phyloP scores from a whole-genome alignment of 2,113 vertebrate genomes.

The Oxygymnocypris stewartii region DNA sequence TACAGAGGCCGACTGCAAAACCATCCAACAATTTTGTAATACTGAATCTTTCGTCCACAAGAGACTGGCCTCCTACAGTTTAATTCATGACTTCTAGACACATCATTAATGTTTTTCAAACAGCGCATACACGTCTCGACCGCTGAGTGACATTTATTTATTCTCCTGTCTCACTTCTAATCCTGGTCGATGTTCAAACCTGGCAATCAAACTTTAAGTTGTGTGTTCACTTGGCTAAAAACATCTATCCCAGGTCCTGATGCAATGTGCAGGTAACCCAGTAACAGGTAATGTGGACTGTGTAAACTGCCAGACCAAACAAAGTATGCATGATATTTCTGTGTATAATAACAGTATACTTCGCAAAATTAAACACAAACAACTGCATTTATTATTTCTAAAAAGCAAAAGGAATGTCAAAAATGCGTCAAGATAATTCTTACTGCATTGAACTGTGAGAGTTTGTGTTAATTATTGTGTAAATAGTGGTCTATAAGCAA shows the following conservation, averaged over 20 bases:
- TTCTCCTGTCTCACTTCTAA: neutral
- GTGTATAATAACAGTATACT: neutral
- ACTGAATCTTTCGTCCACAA: neutral
- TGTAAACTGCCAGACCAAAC: neutral
- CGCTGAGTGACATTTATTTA: neutral
- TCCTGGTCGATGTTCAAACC: conserved; percentile 30
- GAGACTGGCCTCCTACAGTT: neutral
- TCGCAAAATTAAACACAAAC: neutral
- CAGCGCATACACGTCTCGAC: neutral
- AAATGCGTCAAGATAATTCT: neutral
- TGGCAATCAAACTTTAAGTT: conserved; percentile 21
- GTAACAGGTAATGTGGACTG: neutral
- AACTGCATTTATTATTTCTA: conserved; percentile 13
- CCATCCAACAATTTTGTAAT: neutral
- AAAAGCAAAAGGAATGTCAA: conserved; percentile 1
- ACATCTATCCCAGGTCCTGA: neutral
- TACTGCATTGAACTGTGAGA: conserved; percentile 21
- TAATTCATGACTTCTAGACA: neutral
- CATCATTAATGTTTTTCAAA: conserved; percentile 10
- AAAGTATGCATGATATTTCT: neutral
- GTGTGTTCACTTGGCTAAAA: conserved; percentile 9
- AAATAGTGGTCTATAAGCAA: neutral
- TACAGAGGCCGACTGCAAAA: neutral
- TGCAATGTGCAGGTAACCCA: conserved; percentile 31
- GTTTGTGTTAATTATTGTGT: conserved; percentile 1